Evolutionary conservation across 2,797 vertebrate genomes (phyloP).

Genomic region (Glyptemys insculpta): DNA sequence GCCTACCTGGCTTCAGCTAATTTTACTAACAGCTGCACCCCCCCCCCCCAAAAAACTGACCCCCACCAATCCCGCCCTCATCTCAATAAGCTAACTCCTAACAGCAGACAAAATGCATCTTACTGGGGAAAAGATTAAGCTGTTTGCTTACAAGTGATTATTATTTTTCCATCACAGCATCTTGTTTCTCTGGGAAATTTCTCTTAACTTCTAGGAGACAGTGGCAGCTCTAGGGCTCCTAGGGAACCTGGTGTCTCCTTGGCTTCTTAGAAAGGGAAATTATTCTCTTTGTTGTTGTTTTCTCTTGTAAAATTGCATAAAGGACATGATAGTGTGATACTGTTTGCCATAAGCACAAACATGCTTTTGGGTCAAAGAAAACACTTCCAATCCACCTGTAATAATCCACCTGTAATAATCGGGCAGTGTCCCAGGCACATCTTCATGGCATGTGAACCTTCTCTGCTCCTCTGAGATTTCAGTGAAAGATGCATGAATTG

Average conservation of each 20-base stretch:
- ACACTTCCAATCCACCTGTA: slow-evolving; percentile 35
- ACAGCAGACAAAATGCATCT: slow-evolving; percentile 35
- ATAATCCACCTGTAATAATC: slow-evolving; percentile 24
- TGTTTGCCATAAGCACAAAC: background rate
- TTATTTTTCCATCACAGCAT: background rate
- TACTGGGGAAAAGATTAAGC: background rate
- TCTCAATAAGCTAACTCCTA: slow-evolving; percentile 66
- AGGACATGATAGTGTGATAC: background rate
- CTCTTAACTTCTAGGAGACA: background rate
- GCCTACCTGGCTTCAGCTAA: slow-evolving; percentile 93
- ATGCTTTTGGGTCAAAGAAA: background rate
- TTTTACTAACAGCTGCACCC: slow-evolving; percentile 84
- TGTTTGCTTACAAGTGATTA: background rate
- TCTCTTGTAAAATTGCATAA: background rate
- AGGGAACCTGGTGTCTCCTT: background rate
- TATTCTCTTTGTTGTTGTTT: background rate
- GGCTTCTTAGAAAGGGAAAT: background rate
- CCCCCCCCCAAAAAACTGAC: slow-evolving; percentile 48
- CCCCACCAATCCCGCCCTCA: background rate
- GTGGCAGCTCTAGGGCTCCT: background rate
- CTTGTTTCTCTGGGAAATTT: background rate
- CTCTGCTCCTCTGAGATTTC: slow-evolving; percentile 51
- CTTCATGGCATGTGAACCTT: slow-evolving; percentile 47
- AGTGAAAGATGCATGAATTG: slow-evolving; percentile 34
- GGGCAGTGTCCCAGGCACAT: background rate